Evolutionary conservation across 2,797 vertebrate species (phyloP).

Genomic region (Peromyscus nudipes): DNA sequence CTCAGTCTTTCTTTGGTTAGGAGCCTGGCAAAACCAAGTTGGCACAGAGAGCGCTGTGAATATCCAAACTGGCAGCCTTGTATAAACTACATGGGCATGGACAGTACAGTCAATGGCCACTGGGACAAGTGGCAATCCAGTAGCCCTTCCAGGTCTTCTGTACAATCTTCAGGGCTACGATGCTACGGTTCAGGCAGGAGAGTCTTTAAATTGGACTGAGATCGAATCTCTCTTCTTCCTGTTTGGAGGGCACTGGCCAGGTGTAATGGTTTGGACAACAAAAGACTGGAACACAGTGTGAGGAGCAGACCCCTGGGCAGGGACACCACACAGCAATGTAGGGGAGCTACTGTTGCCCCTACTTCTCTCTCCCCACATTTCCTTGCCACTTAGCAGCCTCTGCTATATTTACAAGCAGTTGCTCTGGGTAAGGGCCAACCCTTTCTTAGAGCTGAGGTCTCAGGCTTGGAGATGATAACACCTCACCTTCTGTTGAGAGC

Average conservation of each 20-base stretch:
- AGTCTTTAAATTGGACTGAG: not conserved
- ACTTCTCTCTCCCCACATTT: not conserved
- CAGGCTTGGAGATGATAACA: not conserved
- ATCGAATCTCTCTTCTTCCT: not conserved
- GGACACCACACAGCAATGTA: fast-evolving
- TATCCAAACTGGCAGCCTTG: not conserved
- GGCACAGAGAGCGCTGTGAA: not conserved
- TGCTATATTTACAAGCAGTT: not conserved
- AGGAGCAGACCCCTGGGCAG: not conserved
- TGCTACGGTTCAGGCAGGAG: not conserved
- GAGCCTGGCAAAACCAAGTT: not conserved
- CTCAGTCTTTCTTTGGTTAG: not conserved
- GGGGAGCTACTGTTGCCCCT: not conserved
- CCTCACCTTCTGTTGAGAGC: not conserved
- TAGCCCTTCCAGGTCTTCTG: not conserved
- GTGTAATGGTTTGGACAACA: not conserved
- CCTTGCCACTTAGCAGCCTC: not conserved
- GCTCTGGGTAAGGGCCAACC: not conserved
- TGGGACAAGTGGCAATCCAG: not conserved
- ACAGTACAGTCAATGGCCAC: not conserved
- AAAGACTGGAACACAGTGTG: not conserved
- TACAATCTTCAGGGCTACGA: not conserved
- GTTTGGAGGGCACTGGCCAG: not conserved
- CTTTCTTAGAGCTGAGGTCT: not conserved
- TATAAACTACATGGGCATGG: not conserved